Evolutionary conservation across 2,113 vertebrate species (phyloP).

Genomic region (Nestor notabilis): DNA sequence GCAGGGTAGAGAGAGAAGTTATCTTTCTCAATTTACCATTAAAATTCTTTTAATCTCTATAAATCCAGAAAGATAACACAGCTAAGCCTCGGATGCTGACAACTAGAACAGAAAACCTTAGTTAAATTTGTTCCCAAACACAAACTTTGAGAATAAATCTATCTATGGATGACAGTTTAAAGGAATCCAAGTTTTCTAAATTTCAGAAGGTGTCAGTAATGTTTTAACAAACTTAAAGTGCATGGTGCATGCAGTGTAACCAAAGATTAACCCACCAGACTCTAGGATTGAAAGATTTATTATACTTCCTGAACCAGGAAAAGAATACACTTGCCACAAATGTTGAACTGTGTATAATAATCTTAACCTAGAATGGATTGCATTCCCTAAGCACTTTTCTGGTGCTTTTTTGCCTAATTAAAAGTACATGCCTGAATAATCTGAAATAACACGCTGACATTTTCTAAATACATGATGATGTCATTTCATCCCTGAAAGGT

Average conservation of each 20-base stretch:
- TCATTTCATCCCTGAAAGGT: neutral
- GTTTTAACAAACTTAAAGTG: slow-evolving; percentile 61
- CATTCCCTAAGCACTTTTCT: neutral
- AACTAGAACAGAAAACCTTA: slow-evolving; percentile 3
- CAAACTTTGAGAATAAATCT: slow-evolving; percentile 40
- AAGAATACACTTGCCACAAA: neutral
- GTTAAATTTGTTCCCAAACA: neutral
- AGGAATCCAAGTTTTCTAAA: slow-evolving; percentile 51
- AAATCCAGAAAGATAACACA: neutral
- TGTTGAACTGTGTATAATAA: neutral
- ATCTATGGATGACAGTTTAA: neutral
- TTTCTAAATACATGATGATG: neutral
- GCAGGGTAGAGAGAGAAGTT: slow-evolving; percentile 3
- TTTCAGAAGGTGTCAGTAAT: slow-evolving; percentile 51
- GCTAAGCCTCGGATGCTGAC: neutral
- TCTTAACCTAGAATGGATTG: neutral
- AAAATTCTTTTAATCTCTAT: neutral
- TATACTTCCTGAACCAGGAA: slow-evolving; percentile 12
- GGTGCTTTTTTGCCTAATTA: neutral
- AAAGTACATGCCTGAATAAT: neutral
- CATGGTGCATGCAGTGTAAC: slow-evolving; percentile 23
- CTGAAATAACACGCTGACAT: neutral
- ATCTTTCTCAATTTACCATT: neutral
- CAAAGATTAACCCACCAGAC: slow-evolving; percentile 23
- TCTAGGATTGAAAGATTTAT: slow-evolving; percentile 54